Evolutionary conservation across 2,113 vertebrate genomes (phyloP).

Genomic region (Laticauda colubrina): DNA sequence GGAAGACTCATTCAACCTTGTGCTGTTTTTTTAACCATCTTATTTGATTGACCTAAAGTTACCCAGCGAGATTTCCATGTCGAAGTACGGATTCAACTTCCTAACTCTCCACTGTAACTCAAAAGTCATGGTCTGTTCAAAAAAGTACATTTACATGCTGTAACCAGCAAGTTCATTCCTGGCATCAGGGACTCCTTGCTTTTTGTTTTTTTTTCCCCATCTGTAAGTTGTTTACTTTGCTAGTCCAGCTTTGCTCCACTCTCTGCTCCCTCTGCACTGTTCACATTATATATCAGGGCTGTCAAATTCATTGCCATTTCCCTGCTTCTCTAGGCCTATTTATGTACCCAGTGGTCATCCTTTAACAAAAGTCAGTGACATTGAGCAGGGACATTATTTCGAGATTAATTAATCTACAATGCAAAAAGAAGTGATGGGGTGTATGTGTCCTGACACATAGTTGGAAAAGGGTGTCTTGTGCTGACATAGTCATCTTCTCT

Average conservation of each 20-base stretch:
- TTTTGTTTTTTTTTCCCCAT: not conserved
- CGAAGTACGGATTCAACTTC: not conserved
- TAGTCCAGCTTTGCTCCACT: too few species aligned
- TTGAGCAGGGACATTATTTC: not conserved
- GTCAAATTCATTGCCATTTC: not conserved
- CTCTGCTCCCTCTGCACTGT: not conserved
- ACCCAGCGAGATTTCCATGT: not conserved
- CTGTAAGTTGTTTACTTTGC: not conserved
- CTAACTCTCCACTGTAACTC: not conserved
- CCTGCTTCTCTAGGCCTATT: not conserved
- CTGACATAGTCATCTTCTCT: slow-evolving; percentile 46
- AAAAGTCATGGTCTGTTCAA: not conserved
- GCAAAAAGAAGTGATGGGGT: not conserved
- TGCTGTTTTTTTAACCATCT: not conserved
- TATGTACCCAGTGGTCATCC: not conserved
- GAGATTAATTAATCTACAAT: rapidly evolving
- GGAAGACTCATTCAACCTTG: too few species aligned
- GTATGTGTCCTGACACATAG: not conserved
- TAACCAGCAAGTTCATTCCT: not conserved
- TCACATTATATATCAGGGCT: not conserved
- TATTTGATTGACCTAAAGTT: not conserved
- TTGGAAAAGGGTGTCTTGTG: not conserved
- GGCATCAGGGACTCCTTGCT: not conserved
- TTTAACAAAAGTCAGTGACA: not conserved
- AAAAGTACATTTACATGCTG: not conserved